Evolutionary conservation across 2,888 invertebrate species (phyloP), one percentile per base, ranked within the genome.

Genomic region (Ditula angustiorana): DNA sequence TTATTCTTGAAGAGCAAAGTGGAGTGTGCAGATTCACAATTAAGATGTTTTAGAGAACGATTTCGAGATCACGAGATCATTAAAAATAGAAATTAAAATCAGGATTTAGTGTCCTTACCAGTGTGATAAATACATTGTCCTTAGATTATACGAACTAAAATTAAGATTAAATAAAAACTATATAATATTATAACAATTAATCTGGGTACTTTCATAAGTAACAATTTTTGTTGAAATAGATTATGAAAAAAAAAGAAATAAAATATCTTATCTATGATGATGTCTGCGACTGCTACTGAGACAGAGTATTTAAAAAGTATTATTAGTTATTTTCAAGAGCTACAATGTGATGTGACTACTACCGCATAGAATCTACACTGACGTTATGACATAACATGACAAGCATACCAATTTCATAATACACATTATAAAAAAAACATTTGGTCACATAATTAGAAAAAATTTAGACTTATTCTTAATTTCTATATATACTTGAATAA

Each of bases 391-490:
- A 41, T 41, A 41, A 72, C 66, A 67, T 67, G 72, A 71, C 69
- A 72, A 69, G 70, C 74, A 75, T 72, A 74, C 71, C 68, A 47
- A 74, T 70, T 75, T 71, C 72, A 72, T 68, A 70, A 72, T 76
- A 79, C 68, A 79, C 74, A 75, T 79, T 46, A 81, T 72, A 80
- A 69, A 72, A n/a, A 56, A 71, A 69, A 72, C 68, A 69, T 87
- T 90, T 89, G 90, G 88, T 90, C 88, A 88, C 79, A 86, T 62
- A 83, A 81, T 81, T 79, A 85, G 80, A 79, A 84, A 80, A 82
- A 76, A 74, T 70, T 77, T 81, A 74, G 68, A 70, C 81, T 87
- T 85, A 80, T 75, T 79, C 84, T 87, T 88, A 87, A 61, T 57
- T 75, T 72, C 82, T 90, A 91, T 85, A 82, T 88, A 90, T 88